phyloP scores from a whole-genome alignment of 1,140 invertebrate genomes.

The Monochamus saltuarius region DNA sequence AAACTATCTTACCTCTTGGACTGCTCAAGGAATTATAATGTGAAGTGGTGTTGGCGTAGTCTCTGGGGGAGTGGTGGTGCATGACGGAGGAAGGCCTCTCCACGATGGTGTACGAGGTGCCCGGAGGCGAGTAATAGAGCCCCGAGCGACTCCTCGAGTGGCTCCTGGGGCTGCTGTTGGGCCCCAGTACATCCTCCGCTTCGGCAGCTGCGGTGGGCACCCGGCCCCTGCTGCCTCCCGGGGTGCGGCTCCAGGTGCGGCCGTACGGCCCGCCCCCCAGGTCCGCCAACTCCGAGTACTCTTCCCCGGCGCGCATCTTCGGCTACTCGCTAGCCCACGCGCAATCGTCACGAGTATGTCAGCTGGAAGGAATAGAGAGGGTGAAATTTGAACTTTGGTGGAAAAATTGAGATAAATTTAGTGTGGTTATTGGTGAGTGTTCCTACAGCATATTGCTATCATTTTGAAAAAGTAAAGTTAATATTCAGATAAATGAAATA shows the following conservation, averaged over 20 bases:
- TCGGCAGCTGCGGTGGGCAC: conserved; percentile 47
- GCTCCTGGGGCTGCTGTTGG: conserved; percentile 46
- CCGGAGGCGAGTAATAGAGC: conserved; percentile 67
- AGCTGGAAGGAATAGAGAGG: conserved; percentile 38
- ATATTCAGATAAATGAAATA: too few relatives aligned
- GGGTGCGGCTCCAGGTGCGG: conserved; percentile 44
- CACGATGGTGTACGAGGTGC: conserved; percentile 82
- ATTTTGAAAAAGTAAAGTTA: too few relatives aligned
- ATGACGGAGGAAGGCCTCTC: conserved; percentile 76
- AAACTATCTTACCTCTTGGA: conserved; percentile 49
- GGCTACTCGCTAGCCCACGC: conserved; percentile 38
- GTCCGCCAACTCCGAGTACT: conserved; percentile 58
- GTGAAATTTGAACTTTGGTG: background rate
- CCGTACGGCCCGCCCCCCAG: conserved; percentile 53
- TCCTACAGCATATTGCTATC: too few relatives aligned
- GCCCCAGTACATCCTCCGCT: conserved; percentile 52
- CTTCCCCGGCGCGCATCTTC: conserved; percentile 59
- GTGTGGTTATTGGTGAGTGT: too few relatives aligned
- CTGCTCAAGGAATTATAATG: conserved; percentile 54
- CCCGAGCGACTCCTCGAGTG: conserved; percentile 56
- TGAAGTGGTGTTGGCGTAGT: conserved; percentile 48
- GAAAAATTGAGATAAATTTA: conserved; percentile 22
- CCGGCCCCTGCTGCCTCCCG: conserved; percentile 42
- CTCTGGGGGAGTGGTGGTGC: conserved; percentile 60
- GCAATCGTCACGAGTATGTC: conserved; percentile 47